phyloP scores from a whole-genome alignment of 2,797 vertebrate species.

The Numenius phaeopus region DNA sequence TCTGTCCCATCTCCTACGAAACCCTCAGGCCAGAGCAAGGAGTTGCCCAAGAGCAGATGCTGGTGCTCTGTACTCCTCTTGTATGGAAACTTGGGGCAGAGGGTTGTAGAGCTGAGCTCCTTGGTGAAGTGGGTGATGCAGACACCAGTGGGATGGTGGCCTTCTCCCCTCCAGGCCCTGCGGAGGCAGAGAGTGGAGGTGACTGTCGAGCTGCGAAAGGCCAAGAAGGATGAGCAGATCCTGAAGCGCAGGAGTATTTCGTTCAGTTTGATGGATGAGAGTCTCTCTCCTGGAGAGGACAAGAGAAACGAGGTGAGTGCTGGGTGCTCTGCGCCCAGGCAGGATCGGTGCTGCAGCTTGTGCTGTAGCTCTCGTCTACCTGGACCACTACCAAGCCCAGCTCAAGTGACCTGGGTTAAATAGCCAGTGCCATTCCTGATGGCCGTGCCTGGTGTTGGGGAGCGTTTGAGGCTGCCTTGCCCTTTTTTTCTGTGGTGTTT shows the following conservation, averaged over 20 bases:
- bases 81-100: not conserved
- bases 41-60: not conserved
- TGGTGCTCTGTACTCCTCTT: rapidly evolving
- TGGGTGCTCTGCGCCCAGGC: not conserved
- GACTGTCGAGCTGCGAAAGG: slow-evolving; percentile 88
- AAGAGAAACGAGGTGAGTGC: not conserved
- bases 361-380: not conserved
- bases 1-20: not conserved
- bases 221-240: slow-evolving; percentile 87
- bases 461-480: not conserved
- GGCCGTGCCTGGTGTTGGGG: rapidly evolving
- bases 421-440: not conserved
- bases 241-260: slow-evolving; percentile 88
- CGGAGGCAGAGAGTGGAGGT: slow-evolving; percentile 82
- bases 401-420: not conserved
- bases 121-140: not conserved
- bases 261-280: not conserved
- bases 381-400: not conserved
- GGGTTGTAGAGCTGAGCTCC: not conserved
- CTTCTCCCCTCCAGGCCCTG: slow-evolving; percentile 76
- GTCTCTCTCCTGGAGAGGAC: not conserved
- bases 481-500: not conserved
- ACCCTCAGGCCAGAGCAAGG: not conserved
- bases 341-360: not conserved
- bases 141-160: rapidly evolving